phyloP scores from a whole-genome alignment of 2,113 vertebrate genomes.

The Gobio gobio region DNA sequence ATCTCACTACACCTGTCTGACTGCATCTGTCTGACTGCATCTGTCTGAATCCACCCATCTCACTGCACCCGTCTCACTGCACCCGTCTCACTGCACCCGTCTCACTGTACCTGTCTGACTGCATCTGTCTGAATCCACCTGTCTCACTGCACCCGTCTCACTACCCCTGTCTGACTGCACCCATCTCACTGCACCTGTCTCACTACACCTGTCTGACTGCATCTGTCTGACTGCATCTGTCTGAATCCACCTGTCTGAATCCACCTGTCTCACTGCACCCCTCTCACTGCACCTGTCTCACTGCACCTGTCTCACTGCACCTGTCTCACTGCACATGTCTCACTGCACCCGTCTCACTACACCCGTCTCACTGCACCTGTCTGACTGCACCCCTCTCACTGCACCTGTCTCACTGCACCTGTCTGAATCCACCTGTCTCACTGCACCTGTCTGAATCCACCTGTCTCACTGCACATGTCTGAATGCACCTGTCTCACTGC shows the following conservation, averaged over 20 bases:
- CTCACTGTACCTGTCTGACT: neutral
- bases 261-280: neutral
- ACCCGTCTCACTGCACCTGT: neutral
- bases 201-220: neutral
- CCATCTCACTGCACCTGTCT: neutral
- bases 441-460: neutral
- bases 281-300: neutral
- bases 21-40: conserved; percentile 58
- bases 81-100: neutral
- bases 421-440: neutral
- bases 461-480: neutral
- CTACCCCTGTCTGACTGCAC: neutral
- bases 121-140: neutral
- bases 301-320: no score
- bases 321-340: neutral
- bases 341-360: neutral
- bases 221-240: neutral
- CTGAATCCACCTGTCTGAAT: neutral
- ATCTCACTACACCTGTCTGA: neutral
- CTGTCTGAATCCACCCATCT: neutral
- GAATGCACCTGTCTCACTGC: no score
- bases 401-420: neutral
- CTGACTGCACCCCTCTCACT: no score
- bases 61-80: neutral
- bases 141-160: neutral